Evolutionary conservation across 2,797 vertebrate species (phyloP).

Genomic region (Tiaroga cobitis): DNA sequence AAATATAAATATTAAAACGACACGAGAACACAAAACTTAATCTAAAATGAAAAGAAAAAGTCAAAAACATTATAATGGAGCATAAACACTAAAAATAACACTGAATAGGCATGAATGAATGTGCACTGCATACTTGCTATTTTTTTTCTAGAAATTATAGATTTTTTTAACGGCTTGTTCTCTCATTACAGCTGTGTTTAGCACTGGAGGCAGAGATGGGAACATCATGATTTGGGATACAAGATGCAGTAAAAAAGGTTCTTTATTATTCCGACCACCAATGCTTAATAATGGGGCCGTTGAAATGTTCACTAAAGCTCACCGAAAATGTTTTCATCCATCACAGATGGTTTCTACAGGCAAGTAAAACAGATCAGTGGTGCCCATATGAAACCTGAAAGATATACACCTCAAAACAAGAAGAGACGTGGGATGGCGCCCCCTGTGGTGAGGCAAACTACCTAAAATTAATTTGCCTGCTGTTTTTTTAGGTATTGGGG

Average conservation of each 20-base stretch:
- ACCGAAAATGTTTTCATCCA: not conserved
- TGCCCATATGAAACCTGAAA: slow-evolving; percentile 89
- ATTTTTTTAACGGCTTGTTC: not conserved
- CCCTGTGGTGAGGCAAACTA: slow-evolving; percentile 83
- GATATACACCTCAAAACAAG: slow-evolving; percentile 82
- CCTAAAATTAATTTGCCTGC: not conserved
- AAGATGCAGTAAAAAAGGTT: slow-evolving; percentile 97
- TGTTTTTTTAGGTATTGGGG: not conserved
- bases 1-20: not conserved
- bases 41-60: not conserved
- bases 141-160: not conserved
- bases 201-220: slow-evolving; percentile 95
- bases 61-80: not conserved
- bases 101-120: not conserved
- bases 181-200: slow-evolving; percentile 86
- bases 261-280: not conserved
- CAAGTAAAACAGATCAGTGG: slow-evolving; percentile 94
- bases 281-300: fast-evolving
- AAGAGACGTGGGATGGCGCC: slow-evolving; percentile 92
- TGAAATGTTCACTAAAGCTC: not conserved
- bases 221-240: slow-evolving; percentile 99
- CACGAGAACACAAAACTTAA: too few species aligned
- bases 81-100: not conserved
- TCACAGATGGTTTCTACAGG: slow-evolving; percentile 92
- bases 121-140: not conserved